phyloP scores from a whole-genome alignment of 1,140 invertebrate genomes.

The Brachionus rotundiformis region DNA sequence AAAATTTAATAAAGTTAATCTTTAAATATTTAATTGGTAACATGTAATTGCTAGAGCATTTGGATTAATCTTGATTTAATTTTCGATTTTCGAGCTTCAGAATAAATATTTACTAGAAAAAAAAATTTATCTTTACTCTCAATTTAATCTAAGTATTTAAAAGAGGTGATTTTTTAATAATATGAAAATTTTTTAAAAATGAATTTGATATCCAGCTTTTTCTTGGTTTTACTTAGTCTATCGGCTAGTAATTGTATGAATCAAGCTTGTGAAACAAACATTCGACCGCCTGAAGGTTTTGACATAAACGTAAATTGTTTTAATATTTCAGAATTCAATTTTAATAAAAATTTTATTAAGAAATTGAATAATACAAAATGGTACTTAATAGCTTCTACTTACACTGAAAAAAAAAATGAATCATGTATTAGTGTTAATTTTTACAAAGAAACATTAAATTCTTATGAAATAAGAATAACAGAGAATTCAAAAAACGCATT shows the following conservation, averaged over 20 bases:
- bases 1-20: too few relatives aligned
- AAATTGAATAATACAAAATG: background rate
- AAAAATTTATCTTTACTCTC: too few relatives aligned
- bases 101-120: background rate
- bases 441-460: background rate
- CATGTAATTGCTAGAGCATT: too few relatives aligned
- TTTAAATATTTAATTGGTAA: too few relatives aligned
- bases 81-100: background rate
- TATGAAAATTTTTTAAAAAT: background rate
- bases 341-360: background rate
- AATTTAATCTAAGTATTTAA: too few relatives aligned
- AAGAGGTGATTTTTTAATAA: background rate
- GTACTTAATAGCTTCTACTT: constrained; percentile 1
- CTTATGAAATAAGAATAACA: background rate
- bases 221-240: background rate
- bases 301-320: background rate
- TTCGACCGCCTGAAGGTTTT: background rate
- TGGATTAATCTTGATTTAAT: background rate
- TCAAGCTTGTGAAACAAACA: background rate
- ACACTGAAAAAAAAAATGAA: background rate
- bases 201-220: background rate
- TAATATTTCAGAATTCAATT: background rate
- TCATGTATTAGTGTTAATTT: background rate
- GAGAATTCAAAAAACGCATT: background rate
- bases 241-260: background rate